Base-by-base conservation (phyloP, 2,113 vertebrate species). In the Nymphicus hollandicus region DNA sequence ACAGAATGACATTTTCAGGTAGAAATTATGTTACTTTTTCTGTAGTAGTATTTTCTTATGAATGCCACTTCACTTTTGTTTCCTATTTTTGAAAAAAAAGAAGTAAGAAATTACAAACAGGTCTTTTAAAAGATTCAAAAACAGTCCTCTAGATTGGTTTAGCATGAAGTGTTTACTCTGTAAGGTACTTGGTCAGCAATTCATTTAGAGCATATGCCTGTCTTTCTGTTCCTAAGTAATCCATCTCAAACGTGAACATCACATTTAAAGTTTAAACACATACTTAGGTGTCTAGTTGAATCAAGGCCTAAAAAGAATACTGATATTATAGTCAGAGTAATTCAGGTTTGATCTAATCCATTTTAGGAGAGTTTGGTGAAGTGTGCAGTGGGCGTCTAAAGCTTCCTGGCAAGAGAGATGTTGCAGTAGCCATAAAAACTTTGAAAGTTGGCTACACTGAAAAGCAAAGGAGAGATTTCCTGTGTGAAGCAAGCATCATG, bases 401-500 rank as follows among this genome's bases (percentile, higher is more conserved):
- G 93, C 98, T 99, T 94, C 99, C 99, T 13, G 99, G 99, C 41
- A 99, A 99, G 88, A 98, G 99, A 88, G 99, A 99, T 8, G 97
- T 98, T 91, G 98, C 99, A 2, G 99, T 99, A 9, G 99, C 99
- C 87, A 99, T 99, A 95, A 99, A 99, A 98, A 99, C 99, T 5
- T 95, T 99, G 61, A 99, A 99, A 97, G 99, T 99, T 95, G 99
- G 99, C 95, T 99, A 99, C 96, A 99, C 99, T 1, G 99, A 99
- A 93, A 99, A 99, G 95, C 99, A 99, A 85, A 98, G 99, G 89
- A 98, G 99, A 95, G 99, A 99, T 96, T 99, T 99, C 96, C 97
- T 99, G 41, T 99, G 99, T 74, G 99, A 99, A 97, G 99, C 99
- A 61, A 99, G 99, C 98, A 99, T 99, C 91, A 99, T 99, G 99